Conservation (phyloP, 2,113 vertebrate genomes). For the Clarias macrocephalus region DNA sequence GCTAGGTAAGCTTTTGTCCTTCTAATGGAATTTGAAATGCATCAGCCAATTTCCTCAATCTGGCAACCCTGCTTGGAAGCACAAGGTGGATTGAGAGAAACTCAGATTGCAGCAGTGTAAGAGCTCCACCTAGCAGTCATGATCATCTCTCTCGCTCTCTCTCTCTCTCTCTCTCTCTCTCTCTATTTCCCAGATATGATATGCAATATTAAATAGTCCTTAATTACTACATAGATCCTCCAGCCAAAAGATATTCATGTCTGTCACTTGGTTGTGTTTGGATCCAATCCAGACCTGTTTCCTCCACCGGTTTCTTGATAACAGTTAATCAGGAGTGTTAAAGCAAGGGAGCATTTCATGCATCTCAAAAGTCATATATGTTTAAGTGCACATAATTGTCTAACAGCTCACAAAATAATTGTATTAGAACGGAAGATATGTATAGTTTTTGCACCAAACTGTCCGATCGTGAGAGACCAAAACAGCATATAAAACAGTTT, state of each 20-base stretch:
- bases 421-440: background rate
- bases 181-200: background rate
- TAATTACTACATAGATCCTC: slow-evolving; percentile 1
- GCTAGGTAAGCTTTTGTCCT: background rate
- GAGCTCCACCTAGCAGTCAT: slow-evolving; percentile 74
- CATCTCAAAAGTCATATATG: background rate
- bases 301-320: background rate
- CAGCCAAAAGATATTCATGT: slow-evolving; percentile 5
- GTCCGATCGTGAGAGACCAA: background rate
- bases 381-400: background rate
- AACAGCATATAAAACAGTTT: background rate
- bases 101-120: slow-evolving; percentile 63
- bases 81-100: slow-evolving; percentile 61
- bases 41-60: background rate
- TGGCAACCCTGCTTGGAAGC: slow-evolving; percentile 44
- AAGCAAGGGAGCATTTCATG: background rate
- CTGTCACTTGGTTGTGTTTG: slow-evolving; percentile 9
- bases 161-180: background rate
- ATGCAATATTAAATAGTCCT: slow-evolving; percentile 18
- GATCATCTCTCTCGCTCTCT: background rate
- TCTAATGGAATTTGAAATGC: background rate
- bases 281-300: slow-evolving; percentile 5
- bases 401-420: too few species aligned
- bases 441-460: background rate
- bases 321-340: background rate